A percentile compares a stretch with the other conserved stretches of the same genome.
These are phyloP conservation scores for Erythrocebus patas DNA, from an alignment of 2,113 vertebrate species.

Conservation along the genomic window DNA sequence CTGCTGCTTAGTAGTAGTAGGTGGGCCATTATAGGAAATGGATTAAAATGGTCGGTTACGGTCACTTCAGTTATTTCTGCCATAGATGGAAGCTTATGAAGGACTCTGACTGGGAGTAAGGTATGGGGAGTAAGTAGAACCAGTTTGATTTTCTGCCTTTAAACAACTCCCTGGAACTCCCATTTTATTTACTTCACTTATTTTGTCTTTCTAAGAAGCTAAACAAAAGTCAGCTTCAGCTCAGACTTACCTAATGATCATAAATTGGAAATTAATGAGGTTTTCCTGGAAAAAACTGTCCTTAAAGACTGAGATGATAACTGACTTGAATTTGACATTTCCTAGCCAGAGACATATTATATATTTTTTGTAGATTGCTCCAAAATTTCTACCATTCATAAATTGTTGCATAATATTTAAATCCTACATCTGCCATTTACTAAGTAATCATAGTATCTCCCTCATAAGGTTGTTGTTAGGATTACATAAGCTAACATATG, in stretches of 20 bases:
- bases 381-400: neutral
- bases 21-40: neutral
- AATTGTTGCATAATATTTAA: neutral
- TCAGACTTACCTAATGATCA: neutral
- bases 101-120: neutral
- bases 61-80: conserved; percentile 30
- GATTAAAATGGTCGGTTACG: neutral
- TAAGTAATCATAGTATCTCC: neutral
- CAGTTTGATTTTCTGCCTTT: conserved; percentile 22
- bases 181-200: neutral
- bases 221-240: neutral
- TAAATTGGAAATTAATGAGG: conserved; percentile 25
- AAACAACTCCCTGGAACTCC: neutral
- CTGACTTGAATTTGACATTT: conserved; percentile 5
- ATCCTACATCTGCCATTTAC: neutral
- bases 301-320: conserved; percentile 1
- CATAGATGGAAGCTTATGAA: neutral
- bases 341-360: neutral
- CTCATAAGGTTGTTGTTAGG: neutral
- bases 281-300: neutral
- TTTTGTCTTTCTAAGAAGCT: conserved; percentile 30
- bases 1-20: neutral
- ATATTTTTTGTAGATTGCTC: neutral
- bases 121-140: neutral
- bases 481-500: neutral